Evolutionary conservation across 2,797 vertebrate genomes (phyloP), one percentile per base, ranked within the genome.

Genomic region (Rhynchonycteris naso): DNA sequence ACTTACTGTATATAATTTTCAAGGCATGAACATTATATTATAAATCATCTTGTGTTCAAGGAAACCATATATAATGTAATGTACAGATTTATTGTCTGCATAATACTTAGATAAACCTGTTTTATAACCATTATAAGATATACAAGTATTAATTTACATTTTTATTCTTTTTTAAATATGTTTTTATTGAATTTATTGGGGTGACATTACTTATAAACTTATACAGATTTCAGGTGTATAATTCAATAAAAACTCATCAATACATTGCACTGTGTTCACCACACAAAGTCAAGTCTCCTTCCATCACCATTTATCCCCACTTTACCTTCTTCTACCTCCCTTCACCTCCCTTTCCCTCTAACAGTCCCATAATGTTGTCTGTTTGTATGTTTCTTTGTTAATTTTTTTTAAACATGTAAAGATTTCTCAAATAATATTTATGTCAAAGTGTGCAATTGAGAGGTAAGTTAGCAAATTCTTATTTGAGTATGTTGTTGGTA

Each of bases 11-110:
- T 76, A 52, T 71, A 91, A 61, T 61, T 87, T 95, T 90, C 80
- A 26, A 81, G 28, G 22, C 24, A 71, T 21, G 18, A 66, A 11
- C 26, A 87, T 83, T 86, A 5, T 38, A 79, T 54, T 79, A 5
- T 86, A 93, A 96, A 82, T 69, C 72, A 75, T 52, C 3, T 74
- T 85, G 18, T 47, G 30, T 85, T 87, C 24, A 91, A 54, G 33
- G 28, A 94, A 90, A 56, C 3, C 19, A 65, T n/a, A 22, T 24
- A 26, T 69, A 93, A 71, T 61, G 5, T 38, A 94, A 69, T 43
- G 9, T 92, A 10, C 4, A 76, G 4, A 14, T 26, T 80, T 50
- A 56, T 6, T 81, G 5, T 93, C 43, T 89, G 14, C 8, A 13
- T 28, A 47, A 2, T 38, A 56, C 26, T 80, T 33, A 79, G 38